Base-by-base conservation (phyloP, 35 echinoderm and acorn worm genomes). In the Ophiothrix spiculata region DNA sequence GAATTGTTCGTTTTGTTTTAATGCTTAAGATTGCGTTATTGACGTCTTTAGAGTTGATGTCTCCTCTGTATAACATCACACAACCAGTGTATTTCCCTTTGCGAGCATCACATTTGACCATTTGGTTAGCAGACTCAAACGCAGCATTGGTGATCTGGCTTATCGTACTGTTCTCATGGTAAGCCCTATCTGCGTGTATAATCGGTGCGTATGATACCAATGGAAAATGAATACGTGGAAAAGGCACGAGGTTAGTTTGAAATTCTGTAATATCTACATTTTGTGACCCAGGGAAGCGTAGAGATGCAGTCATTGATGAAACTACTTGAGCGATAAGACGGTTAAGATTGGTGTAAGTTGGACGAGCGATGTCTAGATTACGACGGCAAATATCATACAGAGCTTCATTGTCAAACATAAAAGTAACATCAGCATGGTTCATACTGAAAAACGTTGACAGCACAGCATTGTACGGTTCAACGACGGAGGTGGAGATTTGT, bases 381-480 rank as follows among this genome's bases (percentile, higher is more conserved):
- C 76, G 37, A 39, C 82, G 81, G 82, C 91, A 93, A 31, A 93
- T 93, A 36, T 93, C 91, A 40, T 81, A 93, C 40, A 93, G 80
- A 29, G 91, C 91, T 83, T 93, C 86, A 56, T 93, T 93, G 87
- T 93, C 87, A 29, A 93, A 88, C 77, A 88, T 86, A 40, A 93
- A 89, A 19, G 82, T 60, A 80, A 81, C 84, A 38, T 93, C 91
- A 31, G 81, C 85, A 76, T 93, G 76, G 29, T 93, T 87, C 17
- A 93, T 86, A 13, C 82, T 89, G 6, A 56, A 76, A 54, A 89
- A 87, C 15, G 91, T 93, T 13, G 82, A 86, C 38, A 93, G 73
- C 1, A 93, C 64, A 40, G 23, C 10, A 33, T 82, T 82, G 80
- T 82, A 82, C n/a, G 80, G 80, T 45, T 82, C 80, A 29, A 82